Base-by-base conservation (phyloP, 2,888 invertebrate genomes). In the Drosophila histrio region DNA sequence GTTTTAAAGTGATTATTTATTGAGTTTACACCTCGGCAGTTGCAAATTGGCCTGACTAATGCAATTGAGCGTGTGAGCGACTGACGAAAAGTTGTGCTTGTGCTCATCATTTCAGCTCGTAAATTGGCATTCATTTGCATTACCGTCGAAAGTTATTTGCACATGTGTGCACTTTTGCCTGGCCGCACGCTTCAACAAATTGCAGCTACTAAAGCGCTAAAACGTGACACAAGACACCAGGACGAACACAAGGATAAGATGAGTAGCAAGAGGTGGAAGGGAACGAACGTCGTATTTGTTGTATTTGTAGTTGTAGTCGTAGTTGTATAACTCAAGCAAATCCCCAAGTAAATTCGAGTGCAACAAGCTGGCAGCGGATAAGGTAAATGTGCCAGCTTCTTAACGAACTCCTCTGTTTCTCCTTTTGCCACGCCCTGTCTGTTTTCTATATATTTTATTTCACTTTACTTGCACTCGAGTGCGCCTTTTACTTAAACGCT, bases 111-210 rank as follows among this genome's bases (percentile, higher is more conserved):
- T 68, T 68, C 54, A 64, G 65, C 59, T 71, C 68, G 76, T 72
- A 85, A 86, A 86, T 87, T 86, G 83, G 77, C 86, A 87, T 87
- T 87, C 82, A 87, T 85, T 85, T 85, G 86, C 86, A 74, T 87
- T 87, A 85, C 84, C 77, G 71, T 80, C 72, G 50, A 77, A 72
- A 86, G 79, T 77, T 82, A 85, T 76, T 85, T 81, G 80, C 84
- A 79, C 80, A 85, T 84, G 85, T 79, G 78, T 83, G 86, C 81
- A 84, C 85, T 78, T 66, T 19, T 70, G 79, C 65, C 61, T 54
- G 60, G 71, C 66, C 68, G 68, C 65, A 77, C 65, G 80, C 83
- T 71, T 54, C 66, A 67, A 43, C 77, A 84, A 84, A 84, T 84
- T 86, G 84, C 79, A 74, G 87, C 79, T 71, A 70, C 67, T 77